phyloP scores from a whole-genome alignment of 1,140 invertebrate species.

The Pseudomyrmex cubaensis region DNA sequence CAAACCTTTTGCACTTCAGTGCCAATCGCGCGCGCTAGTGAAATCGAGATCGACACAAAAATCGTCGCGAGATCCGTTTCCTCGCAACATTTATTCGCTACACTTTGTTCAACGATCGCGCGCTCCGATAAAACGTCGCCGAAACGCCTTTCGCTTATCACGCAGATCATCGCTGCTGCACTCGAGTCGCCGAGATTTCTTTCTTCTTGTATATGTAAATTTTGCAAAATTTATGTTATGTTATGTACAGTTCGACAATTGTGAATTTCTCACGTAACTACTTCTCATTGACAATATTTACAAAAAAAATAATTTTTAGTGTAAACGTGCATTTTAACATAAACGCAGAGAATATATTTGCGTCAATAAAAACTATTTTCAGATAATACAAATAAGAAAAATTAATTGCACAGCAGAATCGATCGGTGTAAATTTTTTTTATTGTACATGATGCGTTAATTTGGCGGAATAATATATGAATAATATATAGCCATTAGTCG shows the following conservation, averaged over 20 bases:
- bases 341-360: no score
- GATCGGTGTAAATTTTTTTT: not conserved
- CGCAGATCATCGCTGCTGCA: constrained; percentile 19
- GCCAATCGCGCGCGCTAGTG: not conserved
- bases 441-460: not conserved
- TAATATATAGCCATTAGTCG: not conserved
- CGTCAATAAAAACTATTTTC: no score
- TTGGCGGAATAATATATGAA: not conserved
- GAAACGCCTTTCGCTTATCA: no score
- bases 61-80: no score
- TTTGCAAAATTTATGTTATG: no score
- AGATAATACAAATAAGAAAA: not conserved
- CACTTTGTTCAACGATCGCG: constrained; percentile 4
- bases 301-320: no score
- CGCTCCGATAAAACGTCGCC: constrained; percentile 6
- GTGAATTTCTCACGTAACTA: no score
- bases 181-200: not conserved
- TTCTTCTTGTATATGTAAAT: no score
- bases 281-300: no score
- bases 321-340: no score
- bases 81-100: not conserved
- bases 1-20: not conserved
- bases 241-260: no score
- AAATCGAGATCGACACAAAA: not conserved
- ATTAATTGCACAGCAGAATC: not conserved